A percentile compares a stretch with the other conserved stretches of the same genome.
Evolutionary conservation across 2,797 vertebrate species (phyloP).

Genomic region (Pantherophis vulpinus): DNA sequence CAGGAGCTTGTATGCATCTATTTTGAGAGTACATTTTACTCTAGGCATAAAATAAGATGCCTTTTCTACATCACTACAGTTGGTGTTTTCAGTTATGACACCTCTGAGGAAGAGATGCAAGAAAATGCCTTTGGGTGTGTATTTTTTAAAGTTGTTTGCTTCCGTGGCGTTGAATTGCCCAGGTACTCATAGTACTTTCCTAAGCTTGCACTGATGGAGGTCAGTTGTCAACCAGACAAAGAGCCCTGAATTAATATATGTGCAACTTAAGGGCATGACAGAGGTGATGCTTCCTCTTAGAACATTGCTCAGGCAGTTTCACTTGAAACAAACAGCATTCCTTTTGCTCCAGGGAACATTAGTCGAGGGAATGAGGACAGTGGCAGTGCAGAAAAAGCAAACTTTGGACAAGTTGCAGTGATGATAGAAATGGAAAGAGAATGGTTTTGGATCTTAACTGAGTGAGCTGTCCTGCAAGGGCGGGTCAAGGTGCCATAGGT

Average conservation of each 20-base stretch:
- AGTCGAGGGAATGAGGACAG: not conserved
- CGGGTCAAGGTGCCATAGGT: not conserved
- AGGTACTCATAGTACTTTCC: constrained; percentile 2
- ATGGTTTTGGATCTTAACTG: not conserved
- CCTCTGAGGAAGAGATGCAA: not conserved
- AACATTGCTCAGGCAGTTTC: not conserved
- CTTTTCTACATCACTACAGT: not conserved
- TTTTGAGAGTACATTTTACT: not conserved
- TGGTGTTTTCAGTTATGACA: constrained; percentile 1
- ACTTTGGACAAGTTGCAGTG: not conserved
- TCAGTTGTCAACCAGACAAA: not conserved
- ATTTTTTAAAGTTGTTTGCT: not conserved
- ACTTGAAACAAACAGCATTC: constrained; percentile 19
- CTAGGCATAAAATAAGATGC: not conserved
- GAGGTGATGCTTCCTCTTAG: constrained; percentile 36
- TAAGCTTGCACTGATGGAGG: not conserved
- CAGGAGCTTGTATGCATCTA: not conserved
- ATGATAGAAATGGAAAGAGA: not conserved
- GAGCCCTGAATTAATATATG: constrained; percentile 5
- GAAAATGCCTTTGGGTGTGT: not conserved
- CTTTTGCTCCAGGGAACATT: not conserved
- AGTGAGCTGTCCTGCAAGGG: not conserved
- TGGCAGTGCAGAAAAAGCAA: not conserved
- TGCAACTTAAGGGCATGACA: not conserved
- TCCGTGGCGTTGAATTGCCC: not conserved